A percentile compares a stretch with the other conserved stretches of the same genome.
Evolutionary conservation across 1,140 invertebrate genomes (phyloP).

Genomic region (Archivesica marissinica): DNA sequence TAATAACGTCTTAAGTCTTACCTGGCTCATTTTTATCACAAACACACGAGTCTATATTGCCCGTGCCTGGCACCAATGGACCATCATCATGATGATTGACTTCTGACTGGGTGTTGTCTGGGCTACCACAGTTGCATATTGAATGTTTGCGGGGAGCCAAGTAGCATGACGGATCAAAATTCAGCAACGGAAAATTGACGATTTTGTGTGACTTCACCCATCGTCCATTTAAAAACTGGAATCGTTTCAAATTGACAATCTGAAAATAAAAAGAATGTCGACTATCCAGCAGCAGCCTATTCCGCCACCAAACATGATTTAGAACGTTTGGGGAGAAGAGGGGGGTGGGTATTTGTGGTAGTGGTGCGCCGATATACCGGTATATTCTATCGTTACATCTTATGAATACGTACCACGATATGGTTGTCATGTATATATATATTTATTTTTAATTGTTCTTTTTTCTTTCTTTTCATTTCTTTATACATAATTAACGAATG

Average conservation of each 20-base stretch:
- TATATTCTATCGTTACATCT: too few species aligned
- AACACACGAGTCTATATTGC: neutral
- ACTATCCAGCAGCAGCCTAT: too few species aligned
- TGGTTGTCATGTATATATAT: too few species aligned
- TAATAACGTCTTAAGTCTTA: too few species aligned
- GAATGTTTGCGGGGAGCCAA: constrained; percentile 69
- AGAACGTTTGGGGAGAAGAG: too few species aligned
- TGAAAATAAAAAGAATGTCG: constrained; percentile 84
- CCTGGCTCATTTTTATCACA: constrained; percentile 61
- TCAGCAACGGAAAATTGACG: constrained; percentile 92
- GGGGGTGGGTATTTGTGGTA: too few species aligned
- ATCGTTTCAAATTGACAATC: constrained; percentile 95
- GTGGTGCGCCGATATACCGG: too few species aligned
- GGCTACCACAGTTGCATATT: constrained; percentile 40
- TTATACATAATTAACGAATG: too few species aligned
- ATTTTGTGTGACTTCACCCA: constrained; percentile 98
- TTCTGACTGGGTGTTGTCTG: constrained; percentile 35
- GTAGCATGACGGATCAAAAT: constrained; percentile 89
- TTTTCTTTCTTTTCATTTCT: too few species aligned
- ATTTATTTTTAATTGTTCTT: too few species aligned
- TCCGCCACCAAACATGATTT: too few species aligned
- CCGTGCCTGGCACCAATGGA: neutral
- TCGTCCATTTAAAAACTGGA: constrained; percentile 93
- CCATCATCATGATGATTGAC: constrained; percentile 44
- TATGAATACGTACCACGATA: too few species aligned